These are phyloP conservation scores for Folsomia manolachei DNA, from an alignment of 2,888 invertebrate genomes.

Conservation along the genomic window DNA sequence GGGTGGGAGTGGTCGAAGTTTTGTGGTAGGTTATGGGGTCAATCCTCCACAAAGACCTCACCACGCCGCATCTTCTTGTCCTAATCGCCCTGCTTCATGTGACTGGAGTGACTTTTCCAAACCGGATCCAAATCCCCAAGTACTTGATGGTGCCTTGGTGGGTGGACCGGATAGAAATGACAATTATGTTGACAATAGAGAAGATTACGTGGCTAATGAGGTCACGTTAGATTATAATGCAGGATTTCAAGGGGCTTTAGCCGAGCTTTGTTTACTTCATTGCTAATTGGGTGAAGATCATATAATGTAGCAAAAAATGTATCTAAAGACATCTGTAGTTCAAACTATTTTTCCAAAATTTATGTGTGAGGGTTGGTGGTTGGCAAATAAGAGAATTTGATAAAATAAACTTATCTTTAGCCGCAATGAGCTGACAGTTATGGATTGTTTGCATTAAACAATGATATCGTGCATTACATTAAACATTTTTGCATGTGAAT, in stretches of 20 bases:
- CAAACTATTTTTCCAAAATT: too few species aligned
- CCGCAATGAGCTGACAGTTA: too few species aligned
- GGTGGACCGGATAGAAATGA: slow-evolving; percentile 61
- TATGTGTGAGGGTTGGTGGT: too few species aligned
- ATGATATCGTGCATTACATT: too few species aligned
- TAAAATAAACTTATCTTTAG: too few species aligned
- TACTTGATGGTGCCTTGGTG: slow-evolving; percentile 60
- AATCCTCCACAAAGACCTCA: slow-evolving; percentile 60
- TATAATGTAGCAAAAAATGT: too few species aligned
- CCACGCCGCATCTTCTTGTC: slow-evolving; percentile 61
- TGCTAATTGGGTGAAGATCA: too few species aligned
- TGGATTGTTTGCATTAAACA: too few species aligned
- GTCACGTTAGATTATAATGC: slow-evolving; percentile 61
- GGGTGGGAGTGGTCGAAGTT: slow-evolving; percentile 59
- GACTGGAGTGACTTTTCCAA: slow-evolving; percentile 56
- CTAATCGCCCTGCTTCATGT: slow-evolving; percentile 57
- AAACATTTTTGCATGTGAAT: too few species aligned
- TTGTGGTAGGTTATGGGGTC: slow-evolving; percentile 60
- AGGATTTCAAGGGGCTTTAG: slow-evolving; percentile 60
- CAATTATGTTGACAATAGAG: slow-evolving; percentile 58
- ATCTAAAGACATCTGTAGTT: too few species aligned
- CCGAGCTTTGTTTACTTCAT: slow-evolving; percentile 53
- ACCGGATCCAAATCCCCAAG: slow-evolving; percentile 58
- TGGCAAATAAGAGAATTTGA: too few species aligned
- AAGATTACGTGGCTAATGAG: slow-evolving; percentile 60